A percentile compares a stretch with the other conserved stretches of the same genome.
These are phyloP conservation scores for Danionella dracula DNA, from an alignment of 2,797 vertebrate species.

Conservation along the genomic window DNA sequence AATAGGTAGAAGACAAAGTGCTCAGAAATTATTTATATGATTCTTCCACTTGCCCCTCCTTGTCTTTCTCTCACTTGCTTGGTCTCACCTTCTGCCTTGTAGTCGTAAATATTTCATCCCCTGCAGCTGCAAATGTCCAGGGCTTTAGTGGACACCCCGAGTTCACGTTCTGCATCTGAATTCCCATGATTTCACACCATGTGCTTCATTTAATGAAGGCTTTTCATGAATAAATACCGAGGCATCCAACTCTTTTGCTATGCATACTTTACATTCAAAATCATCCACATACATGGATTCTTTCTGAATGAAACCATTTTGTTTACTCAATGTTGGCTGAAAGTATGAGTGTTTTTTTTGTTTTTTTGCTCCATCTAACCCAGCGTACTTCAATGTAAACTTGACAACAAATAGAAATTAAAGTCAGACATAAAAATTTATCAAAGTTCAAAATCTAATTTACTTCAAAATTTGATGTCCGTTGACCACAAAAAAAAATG, in stretches of 20 bases:
- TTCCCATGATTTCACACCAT: neutral
- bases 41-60: neutral
- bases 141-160: neutral
- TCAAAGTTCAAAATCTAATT: too few species aligned
- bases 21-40: constrained; percentile 28
- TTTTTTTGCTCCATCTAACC: too few species aligned
- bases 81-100: constrained; percentile 15
- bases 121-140: constrained; percentile 7
- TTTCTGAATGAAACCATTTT: neutral
- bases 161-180: neutral
- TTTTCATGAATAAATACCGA: neutral
- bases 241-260: too few species aligned
- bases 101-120: constrained; percentile 33
- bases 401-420: too few species aligned
- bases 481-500: too few species aligned
- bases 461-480: too few species aligned
- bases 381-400: too few species aligned
- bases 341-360: too few species aligned
- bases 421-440: too few species aligned
- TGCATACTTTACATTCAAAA: neutral
- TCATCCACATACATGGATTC: neutral
- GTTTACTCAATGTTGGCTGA: too few species aligned
- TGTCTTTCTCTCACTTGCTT: constrained; percentile 2
- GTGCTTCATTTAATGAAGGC: neutral
- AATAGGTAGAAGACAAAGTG: constrained; percentile 1